A percentile compares a stretch with the other conserved stretches of the same genome.
phyloP scores from a whole-genome alignment of 2,888 invertebrate species.

The Aphrophora alni region DNA sequence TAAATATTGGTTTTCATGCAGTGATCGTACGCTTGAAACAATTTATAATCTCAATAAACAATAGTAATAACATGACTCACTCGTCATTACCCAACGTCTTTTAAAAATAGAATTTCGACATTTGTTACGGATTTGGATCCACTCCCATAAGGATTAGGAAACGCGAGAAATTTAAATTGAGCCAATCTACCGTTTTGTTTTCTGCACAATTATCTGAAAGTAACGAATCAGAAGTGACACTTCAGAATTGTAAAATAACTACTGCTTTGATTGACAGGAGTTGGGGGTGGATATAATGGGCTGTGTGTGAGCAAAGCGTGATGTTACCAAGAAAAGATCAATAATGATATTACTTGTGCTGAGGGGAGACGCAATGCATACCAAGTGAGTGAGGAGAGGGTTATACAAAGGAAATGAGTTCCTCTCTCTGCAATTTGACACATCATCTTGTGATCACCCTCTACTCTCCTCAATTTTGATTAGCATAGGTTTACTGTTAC shows the following conservation, averaged over 20 bases:
- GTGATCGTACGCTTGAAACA: too few relatives aligned
- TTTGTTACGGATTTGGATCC: too few relatives aligned
- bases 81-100: too few relatives aligned
- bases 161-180: background rate
- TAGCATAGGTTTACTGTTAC: background rate
- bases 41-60: too few relatives aligned
- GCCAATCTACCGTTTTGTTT: background rate
- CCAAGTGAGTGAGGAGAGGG: slow-evolving; percentile 6
- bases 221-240: background rate
- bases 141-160: too few relatives aligned
- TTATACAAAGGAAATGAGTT: background rate
- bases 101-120: too few relatives aligned
- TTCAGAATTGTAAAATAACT: background rate
- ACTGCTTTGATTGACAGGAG: background rate
- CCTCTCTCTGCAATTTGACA: background rate
- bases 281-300: too few relatives aligned
- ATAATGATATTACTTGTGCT: background rate
- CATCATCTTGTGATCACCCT: background rate
- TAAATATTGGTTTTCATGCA: too few relatives aligned
- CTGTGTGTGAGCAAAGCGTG: background rate
- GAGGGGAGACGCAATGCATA: background rate
- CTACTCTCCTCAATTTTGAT: background rate
- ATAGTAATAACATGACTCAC: too few relatives aligned
- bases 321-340: background rate
- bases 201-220: too few relatives aligned